Percentiles rank a stretch among this genome's conserved stretches.
Conservation (phyloP, 2,888 invertebrate species). For the Patella pellucida region DNA sequence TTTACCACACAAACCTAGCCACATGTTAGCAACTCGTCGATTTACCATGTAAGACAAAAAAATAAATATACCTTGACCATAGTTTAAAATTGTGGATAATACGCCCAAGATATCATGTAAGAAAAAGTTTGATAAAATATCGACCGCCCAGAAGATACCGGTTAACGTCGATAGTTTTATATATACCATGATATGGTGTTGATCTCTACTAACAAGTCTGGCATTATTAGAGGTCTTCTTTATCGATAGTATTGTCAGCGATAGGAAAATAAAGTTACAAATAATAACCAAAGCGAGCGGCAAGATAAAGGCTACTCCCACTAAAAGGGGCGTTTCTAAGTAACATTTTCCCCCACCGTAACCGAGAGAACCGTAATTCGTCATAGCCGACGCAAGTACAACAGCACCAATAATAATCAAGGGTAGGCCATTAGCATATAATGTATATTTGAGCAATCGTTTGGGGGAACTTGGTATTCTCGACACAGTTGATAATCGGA, state of each 20-base stretch:
- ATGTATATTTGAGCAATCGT: conserved; percentile 12
- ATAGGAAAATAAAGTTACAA: conserved; percentile 43
- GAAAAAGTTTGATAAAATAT: conserved; percentile 45
- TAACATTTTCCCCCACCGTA: conserved; percentile 34
- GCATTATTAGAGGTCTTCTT: conserved; percentile 26
- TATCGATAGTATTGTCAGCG: conserved; percentile 39
- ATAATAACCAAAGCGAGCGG: conserved; percentile 41
- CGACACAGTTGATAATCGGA: conserved; percentile 24
- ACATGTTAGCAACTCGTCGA: conserved; percentile 40
- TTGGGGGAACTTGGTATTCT: conserved; percentile 4
- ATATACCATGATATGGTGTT: conserved; percentile 42
- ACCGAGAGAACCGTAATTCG: conserved; percentile 4
- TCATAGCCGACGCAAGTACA: background rate
- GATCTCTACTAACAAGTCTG: conserved; percentile 28
- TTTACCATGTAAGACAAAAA: conserved; percentile 48
- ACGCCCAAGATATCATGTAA: conserved; percentile 40
- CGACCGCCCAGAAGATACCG: conserved; percentile 53
- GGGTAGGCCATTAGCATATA: conserved; percentile 17
- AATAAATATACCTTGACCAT: conserved; percentile 49
- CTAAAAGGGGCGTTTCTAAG: conserved; percentile 24
- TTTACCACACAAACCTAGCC: conserved; percentile 21
- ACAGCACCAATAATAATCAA: conserved; percentile 1
- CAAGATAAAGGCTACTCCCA: conserved; percentile 39
- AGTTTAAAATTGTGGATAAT: conserved; percentile 43
- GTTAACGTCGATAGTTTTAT: conserved; percentile 49